A percentile compares a stretch with the other conserved stretches of the same genome.
These are phyloP conservation scores for Darevskia nairensis DNA, from an alignment of 2,797 vertebrate genomes.

Conservation along the genomic window DNA sequence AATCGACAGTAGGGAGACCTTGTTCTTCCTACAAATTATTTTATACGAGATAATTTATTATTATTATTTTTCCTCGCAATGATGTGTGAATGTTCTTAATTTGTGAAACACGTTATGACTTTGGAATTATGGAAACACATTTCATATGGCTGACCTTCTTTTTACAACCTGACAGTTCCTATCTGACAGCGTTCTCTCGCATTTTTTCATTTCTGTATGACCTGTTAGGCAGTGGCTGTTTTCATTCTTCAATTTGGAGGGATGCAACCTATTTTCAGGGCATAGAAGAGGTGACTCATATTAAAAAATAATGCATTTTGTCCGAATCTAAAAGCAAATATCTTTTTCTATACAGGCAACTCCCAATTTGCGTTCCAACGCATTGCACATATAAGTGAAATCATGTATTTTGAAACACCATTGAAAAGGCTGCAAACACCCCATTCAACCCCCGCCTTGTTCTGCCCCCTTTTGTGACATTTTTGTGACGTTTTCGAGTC, in stretches of 20 bases:
- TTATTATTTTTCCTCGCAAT: constrained; percentile 61
- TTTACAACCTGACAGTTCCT: constrained; percentile 59
- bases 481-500: no score
- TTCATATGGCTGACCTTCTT: constrained; percentile 74
- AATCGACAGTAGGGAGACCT: constrained; percentile 63
- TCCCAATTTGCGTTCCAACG: no score
- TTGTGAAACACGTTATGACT: constrained; percentile 52
- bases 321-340: constrained; percentile 22
- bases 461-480: no score
- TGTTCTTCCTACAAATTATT: constrained; percentile 71
- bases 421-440: no score
- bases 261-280: constrained; percentile 14
- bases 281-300: not conserved
- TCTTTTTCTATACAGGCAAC: not conserved
- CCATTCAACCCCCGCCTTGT: no score
- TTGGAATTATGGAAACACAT: constrained; percentile 71
- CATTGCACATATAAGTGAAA: no score
- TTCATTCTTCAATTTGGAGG: not conserved
- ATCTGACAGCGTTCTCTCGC: constrained; percentile 45
- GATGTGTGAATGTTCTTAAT: constrained; percentile 74
- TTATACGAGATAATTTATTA: constrained; percentile 85
- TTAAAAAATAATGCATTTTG: constrained; percentile 5
- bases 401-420: no score
- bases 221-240: constrained; percentile 34
- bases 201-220: constrained; percentile 36